Evolutionary conservation across 2,113 vertebrate genomes (phyloP).

Genomic region (Hyperoodon ampullatus): DNA sequence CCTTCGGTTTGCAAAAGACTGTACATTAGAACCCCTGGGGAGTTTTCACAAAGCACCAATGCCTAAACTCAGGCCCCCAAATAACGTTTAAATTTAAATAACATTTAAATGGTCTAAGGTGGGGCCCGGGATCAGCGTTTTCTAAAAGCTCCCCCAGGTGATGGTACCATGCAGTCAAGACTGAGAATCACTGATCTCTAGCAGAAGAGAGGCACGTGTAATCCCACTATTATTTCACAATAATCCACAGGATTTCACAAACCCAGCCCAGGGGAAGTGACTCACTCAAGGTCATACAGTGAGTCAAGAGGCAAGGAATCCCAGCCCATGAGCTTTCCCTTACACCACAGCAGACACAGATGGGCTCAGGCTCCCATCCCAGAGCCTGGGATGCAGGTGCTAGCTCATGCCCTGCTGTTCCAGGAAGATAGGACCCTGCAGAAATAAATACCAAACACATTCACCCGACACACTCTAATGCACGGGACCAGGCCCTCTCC

Average conservation of each 20-base stretch:
- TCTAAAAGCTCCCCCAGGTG: constrained; percentile 25
- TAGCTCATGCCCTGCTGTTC: background rate
- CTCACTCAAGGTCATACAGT: constrained; percentile 33
- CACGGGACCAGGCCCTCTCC: background rate
- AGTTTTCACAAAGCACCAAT: background rate
- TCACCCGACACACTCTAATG: background rate
- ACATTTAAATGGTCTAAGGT: background rate
- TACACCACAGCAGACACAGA: background rate
- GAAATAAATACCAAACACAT: background rate
- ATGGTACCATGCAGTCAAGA: background rate
- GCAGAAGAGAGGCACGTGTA: background rate
- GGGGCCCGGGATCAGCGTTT: background rate
- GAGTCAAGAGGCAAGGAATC: constrained; percentile 51
- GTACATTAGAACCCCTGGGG: background rate
- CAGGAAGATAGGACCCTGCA: background rate
- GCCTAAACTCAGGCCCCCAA: background rate
- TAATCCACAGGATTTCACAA: constrained; percentile 53
- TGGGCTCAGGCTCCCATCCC: background rate
- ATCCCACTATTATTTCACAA: constrained; percentile 29
- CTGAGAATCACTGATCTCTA: background rate
- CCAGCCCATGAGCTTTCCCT: background rate
- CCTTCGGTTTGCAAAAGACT: background rate
- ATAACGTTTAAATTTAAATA: background rate
- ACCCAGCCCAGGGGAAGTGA: constrained; percentile 40
- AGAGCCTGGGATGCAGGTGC: background rate